Conservation (phyloP, 2,797 vertebrate species). For the Thamnophis elegans region DNA sequence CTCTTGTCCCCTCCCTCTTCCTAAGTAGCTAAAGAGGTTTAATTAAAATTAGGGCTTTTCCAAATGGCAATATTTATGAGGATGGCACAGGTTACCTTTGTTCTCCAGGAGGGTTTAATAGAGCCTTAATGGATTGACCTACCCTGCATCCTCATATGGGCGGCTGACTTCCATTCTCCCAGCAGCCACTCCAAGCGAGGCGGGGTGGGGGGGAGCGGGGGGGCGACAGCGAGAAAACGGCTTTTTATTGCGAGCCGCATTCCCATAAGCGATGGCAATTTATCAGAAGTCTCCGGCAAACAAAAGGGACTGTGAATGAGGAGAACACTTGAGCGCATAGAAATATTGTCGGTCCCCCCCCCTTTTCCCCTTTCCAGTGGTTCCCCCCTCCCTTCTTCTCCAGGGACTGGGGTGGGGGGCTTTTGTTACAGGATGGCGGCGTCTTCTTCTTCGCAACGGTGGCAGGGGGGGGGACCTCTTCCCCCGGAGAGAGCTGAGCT, state of each 20-base stretch:
- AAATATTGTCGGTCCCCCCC: constrained; percentile 73
- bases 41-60: constrained; percentile 93
- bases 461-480: constrained; percentile 60
- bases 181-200: constrained; percentile 74
- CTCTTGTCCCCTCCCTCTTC: constrained; percentile 48
- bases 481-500: constrained; percentile 68
- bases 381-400: constrained; percentile 49
- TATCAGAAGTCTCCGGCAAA: constrained; percentile 85
- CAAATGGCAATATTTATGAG: constrained; percentile 90
- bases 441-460: constrained; percentile 72
- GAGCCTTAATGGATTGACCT: constrained; percentile 93
- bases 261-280: constrained; percentile 97
- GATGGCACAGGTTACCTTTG: constrained; percentile 85
- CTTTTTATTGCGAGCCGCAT: constrained; percentile 78
- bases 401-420: constrained; percentile 53
- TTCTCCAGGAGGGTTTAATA: constrained; percentile 91
- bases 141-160: constrained; percentile 74
- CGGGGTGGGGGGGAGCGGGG: too few relatives aligned
- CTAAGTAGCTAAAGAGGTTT: constrained; percentile 88
- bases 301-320: constrained; percentile 88
- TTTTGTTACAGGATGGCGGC: constrained; percentile 77
- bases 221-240: constrained; percentile 54
- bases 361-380: constrained; percentile 49
- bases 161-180: constrained; percentile 86
- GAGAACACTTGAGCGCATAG: constrained; percentile 89